Evolutionary conservation across 2,888 invertebrate genomes (phyloP).

Genomic region (Morpho helenor): DNA sequence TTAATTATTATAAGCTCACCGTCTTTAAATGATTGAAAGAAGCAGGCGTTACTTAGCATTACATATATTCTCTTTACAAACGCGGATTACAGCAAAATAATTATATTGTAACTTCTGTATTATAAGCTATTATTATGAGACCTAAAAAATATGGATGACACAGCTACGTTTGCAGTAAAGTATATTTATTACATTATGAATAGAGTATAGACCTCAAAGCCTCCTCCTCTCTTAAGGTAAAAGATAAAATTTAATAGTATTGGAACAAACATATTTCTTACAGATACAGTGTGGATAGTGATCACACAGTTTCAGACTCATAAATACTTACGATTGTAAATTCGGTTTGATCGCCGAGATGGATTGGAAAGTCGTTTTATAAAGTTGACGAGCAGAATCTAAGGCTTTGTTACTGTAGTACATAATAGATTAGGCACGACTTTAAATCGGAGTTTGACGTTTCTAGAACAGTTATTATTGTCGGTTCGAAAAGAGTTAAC

Average conservation of each 20-base stretch:
- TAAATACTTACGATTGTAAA: slow-evolving; percentile 17
- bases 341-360: slow-evolving; percentile 26
- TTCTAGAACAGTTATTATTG: slow-evolving; percentile 33
- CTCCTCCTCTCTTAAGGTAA: too few relatives aligned
- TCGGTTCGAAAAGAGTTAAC: slow-evolving; percentile 25
- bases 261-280: neutral
- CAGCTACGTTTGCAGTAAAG: too few relatives aligned
- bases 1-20: too few relatives aligned
- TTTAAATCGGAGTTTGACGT: slow-evolving; percentile 37
- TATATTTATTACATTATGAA: too few relatives aligned
- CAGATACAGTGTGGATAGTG: slow-evolving; percentile 1
- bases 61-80: too few relatives aligned
- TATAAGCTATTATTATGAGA: too few relatives aligned
- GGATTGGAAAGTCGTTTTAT: slow-evolving; percentile 32
- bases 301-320: slow-evolving; percentile 14
- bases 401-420: slow-evolving; percentile 30
- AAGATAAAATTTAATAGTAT: neutral
- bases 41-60: too few relatives aligned
- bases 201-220: too few relatives aligned
- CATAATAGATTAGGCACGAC: slow-evolving; percentile 39
- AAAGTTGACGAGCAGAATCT: slow-evolving; percentile 30
- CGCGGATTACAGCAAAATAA: too few relatives aligned
- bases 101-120: too few relatives aligned
- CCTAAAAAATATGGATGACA: too few relatives aligned
- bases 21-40: too few relatives aligned